Base-by-base conservation (phyloP, 2,888 invertebrate genomes). In the Melanchra persicariae region DNA sequence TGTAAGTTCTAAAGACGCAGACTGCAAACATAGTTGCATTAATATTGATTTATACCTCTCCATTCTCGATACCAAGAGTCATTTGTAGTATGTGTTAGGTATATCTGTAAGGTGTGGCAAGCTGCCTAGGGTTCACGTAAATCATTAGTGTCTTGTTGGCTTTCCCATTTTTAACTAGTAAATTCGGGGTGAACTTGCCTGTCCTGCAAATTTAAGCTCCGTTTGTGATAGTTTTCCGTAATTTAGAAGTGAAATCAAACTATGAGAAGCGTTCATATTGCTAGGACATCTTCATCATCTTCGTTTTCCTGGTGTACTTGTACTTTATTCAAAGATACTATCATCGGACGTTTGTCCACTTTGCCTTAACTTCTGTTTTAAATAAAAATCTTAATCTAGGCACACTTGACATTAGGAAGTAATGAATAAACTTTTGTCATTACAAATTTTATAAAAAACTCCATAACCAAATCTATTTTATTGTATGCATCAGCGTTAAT, bases 61-160 rank as follows among this genome's bases (percentile, higher is more conserved):
- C 89, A 87, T 90, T 90, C 89, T 85, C 75, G 86, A 85, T 87
- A 85, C 77, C 85, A 81, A 81, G 70, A 87, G 86, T 90, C 87
- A 90, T 91, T 92, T 91, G 88, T 90, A 90, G 86, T 87, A 87
- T 86, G 87, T 87, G 87, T 86, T 89, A n/a, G n/a, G n/a, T n/a
- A 87, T 86, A 89, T 83, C 82, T 86, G 70, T 80, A 82, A 90
- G 88, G 89, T 88, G 90, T 86, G 88, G 86, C 81, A 47, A 73
- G 40, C 17, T 30, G 30, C 45, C 43, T 79, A 85, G 87, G 83
- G 81, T 69, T 85, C 68, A 24, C 82, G 8, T 67, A 26, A 63
- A 52, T 55, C n/a, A 60, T 24, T 30, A 26, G 6, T 77, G 3
- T 37, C 24, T 10, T 34, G 40, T 2, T 68, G 10, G 34, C 15